Conservation (phyloP, 2,797 vertebrate genomes). For the Lateolabrax maculatus region DNA sequence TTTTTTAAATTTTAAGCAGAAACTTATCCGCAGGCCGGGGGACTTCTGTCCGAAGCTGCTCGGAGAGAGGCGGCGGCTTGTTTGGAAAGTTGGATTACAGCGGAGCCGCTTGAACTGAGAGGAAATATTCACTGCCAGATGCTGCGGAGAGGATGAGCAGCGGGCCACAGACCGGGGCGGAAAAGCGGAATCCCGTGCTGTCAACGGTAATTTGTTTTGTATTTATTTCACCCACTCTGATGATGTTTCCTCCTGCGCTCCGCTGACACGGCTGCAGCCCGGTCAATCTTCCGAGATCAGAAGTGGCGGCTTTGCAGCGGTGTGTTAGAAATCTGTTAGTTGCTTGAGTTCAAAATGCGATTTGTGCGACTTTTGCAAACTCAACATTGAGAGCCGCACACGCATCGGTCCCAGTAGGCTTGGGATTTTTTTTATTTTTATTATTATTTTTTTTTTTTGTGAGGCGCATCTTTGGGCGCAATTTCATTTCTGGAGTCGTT, state of each 20-base stretch:
- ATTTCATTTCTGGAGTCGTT: slow-evolving; percentile 24
- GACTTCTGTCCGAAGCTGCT: slow-evolving; percentile 15
- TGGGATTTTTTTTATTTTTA: too few species aligned
- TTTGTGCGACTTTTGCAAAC: not conserved
- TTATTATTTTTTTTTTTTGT: too few species aligned
- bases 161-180: slow-evolving; percentile 17
- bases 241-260: not conserved
- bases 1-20: not conserved
- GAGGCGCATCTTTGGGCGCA: not conserved
- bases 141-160: slow-evolving; percentile 60
- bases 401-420: not conserved
- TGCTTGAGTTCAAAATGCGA: not conserved
- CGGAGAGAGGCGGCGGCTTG: slow-evolving; percentile 16
- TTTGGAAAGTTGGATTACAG: slow-evolving; percentile 78
- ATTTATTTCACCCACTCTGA: not conserved
- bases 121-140: slow-evolving; percentile 51
- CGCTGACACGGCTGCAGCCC: too few species aligned
- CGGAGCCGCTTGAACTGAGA: slow-evolving; percentile 40
- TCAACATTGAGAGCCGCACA: not conserved
- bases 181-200: slow-evolving; percentile 50
- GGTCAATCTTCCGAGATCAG: not conserved
- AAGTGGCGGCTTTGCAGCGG: not conserved
- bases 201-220: slow-evolving; percentile 61
- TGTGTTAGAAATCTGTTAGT: not conserved
- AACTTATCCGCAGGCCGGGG: slow-evolving; percentile 3